Evolutionary conservation across 2,113 vertebrate species (phyloP).

Genomic region (Nycticebus coucang): DNA sequence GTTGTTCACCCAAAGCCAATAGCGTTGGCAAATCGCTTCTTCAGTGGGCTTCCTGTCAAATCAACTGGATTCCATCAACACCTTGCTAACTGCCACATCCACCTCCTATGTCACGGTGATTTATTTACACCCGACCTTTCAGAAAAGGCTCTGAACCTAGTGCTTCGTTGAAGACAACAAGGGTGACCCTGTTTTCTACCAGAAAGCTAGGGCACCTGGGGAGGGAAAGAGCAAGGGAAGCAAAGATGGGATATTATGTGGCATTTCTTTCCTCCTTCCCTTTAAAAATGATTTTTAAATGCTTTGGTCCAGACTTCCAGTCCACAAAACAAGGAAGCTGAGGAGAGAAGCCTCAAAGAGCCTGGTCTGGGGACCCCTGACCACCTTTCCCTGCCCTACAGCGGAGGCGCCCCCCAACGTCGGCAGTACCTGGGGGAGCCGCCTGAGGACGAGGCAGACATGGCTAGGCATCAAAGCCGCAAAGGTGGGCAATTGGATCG

Average conservation of each 20-base stretch:
- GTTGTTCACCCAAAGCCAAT: not conserved
- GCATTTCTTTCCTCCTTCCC: not conserved
- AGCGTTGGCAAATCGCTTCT: not conserved
- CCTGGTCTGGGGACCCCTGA: constrained; percentile 19
- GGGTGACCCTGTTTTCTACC: not conserved
- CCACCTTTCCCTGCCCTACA: constrained; percentile 61
- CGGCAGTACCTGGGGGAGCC: constrained; percentile 78
- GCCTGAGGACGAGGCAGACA: constrained; percentile 79
- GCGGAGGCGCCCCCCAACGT: constrained; percentile 54
- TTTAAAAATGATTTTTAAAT: constrained; percentile 45
- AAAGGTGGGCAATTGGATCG: constrained; percentile 77
- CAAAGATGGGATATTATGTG: not conserved
- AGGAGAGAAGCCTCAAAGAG: not conserved
- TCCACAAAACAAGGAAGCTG: not conserved
- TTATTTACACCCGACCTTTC: constrained; percentile 1
- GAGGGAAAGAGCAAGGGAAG: too few relatives aligned
- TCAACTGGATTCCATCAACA: not conserved
- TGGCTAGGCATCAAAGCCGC: constrained; percentile 77
- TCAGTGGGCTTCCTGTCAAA: not conserved
- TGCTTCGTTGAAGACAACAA: not conserved
- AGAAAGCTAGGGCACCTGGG: not conserved
- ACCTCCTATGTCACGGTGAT: not conserved
- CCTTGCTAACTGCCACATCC: not conserved
- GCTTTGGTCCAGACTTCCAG: not conserved
- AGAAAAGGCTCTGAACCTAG: not conserved